Evolutionary conservation across 2,113 vertebrate species (phyloP), one percentile per base, ranked within the genome.

Genomic region (Syngnathoides biaculeatus): DNA sequence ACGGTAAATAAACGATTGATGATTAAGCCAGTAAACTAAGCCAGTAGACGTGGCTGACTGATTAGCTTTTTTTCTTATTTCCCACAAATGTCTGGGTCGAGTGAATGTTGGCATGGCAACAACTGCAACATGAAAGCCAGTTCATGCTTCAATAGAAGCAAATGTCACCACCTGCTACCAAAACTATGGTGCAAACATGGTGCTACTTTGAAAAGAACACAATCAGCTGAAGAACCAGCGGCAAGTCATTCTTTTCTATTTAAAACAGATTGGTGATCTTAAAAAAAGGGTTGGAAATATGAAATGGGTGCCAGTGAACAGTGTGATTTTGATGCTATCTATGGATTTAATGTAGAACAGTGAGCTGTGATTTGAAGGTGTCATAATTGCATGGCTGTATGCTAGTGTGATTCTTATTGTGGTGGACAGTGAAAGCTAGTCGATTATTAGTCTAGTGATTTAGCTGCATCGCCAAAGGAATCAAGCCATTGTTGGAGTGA

Each of bases 311-410:
- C 50, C n/a, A 3, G 50, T 12, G n/a, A 12, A 53, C 12, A 53
- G n/a, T 24, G 10, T 22, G 50, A 24, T n/a, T 47, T 24, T 12
- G n/a, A 24, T 53, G n/a, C 58, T 69, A 72, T 80, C 77, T 83
- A 76, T 73, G 74, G 9, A 79, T 77, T 77, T 88, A 90, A 89
- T 85, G 79, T 69, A 68, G 77, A 79, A 88, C 81, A 79, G 76
- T 71, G 81, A 87, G 81, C 71, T 30, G 26, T 27, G 24, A 27
- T 56, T 56, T 14, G 26, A 56, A 7, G 26, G 53, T 27, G 6
- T 30, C 24, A 27, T 52, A 17, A 47, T 19, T 52, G n/a, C 19
- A n/a, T 52, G 50, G 4, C 22, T n/a, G 19, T 48, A 6, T 19
- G 19, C 47, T 17, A 19, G 4, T 2, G 15, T 20, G 6, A 48